These are phyloP conservation scores for Orchestia grillus DNA, from an alignment of 1,140 invertebrate genomes.

Conservation along the genomic window DNA sequence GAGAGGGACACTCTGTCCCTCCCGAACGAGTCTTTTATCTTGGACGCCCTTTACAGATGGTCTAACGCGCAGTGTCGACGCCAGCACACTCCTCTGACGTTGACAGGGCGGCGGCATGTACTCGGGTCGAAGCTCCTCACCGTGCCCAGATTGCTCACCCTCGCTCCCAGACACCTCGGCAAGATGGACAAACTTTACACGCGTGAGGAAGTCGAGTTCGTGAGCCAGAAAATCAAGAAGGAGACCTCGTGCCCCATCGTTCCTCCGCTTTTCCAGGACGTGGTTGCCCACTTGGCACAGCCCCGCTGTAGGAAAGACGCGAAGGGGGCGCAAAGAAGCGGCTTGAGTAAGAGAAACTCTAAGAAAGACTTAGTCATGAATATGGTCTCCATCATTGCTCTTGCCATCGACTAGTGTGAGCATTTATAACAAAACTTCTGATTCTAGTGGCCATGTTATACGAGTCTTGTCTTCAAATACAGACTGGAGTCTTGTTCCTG, in stretches of 20 bases:
- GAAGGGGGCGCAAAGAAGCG: background rate
- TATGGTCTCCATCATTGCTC: background rate
- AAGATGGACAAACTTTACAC: slow-evolving; percentile 26
- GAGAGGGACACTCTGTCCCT: slow-evolving; percentile 76
- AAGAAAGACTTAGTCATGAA: slow-evolving; percentile 18
- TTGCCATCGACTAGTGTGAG: background rate
- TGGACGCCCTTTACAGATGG: slow-evolving; percentile 78
- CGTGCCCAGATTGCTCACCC: slow-evolving; percentile 32
- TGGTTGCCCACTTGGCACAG: background rate
- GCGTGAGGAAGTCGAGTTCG: slow-evolving; percentile 7
- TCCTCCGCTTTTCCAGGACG: background rate
- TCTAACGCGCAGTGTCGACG: slow-evolving; percentile 78
- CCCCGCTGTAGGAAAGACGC: background rate
- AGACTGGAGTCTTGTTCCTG: slow-evolving; percentile 36
- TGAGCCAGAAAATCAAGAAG: background rate
- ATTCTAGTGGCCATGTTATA: slow-evolving; percentile 16
- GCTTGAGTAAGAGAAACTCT: background rate
- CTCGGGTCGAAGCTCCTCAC: slow-evolving; percentile 69
- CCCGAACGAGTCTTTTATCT: slow-evolving; percentile 75
- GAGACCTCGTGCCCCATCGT: background rate
- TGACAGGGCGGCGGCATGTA: slow-evolving; percentile 76
- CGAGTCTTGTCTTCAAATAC: background rate
- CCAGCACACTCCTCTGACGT: slow-evolving; percentile 76
- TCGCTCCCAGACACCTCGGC: background rate
- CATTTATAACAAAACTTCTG: background rate